Conservation (phyloP, 2,888 invertebrate genomes). For the Chymomyza amoena region DNA sequence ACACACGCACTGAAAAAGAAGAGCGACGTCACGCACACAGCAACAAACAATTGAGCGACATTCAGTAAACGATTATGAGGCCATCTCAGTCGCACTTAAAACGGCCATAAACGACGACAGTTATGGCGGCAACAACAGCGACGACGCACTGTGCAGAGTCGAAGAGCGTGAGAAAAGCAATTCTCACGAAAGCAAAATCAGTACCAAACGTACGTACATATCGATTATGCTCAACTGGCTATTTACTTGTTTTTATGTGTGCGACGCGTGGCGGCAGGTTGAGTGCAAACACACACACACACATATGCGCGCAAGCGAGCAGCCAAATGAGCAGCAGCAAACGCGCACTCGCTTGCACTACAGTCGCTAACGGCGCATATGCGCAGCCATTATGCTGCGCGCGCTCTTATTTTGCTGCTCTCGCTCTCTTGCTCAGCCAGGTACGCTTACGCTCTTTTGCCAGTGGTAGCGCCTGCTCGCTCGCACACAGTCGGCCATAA, state of each 20-base stretch:
- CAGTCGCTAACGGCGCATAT: constrained; percentile 8
- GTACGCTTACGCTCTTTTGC: no score
- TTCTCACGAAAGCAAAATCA: constrained; percentile 68
- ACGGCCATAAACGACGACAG: constrained; percentile 77
- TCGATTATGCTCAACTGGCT: constrained; percentile 73
- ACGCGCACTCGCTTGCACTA: background rate
- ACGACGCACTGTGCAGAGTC: constrained; percentile 47
- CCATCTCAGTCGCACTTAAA: constrained; percentile 79
- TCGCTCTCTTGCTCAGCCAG: constrained; percentile 25
- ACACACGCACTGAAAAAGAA: constrained; percentile 15
- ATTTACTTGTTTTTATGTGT: constrained; percentile 69
- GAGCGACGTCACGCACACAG: constrained; percentile 35
- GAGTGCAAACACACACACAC: background rate
- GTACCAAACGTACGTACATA: constrained; percentile 40
- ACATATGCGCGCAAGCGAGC: background rate
- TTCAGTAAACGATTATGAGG: constrained; percentile 78
- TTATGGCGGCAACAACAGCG: constrained; percentile 63
- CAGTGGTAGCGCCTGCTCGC: constrained; percentile 39
- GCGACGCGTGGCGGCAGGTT: constrained; percentile 66
- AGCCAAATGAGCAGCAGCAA: background rate
- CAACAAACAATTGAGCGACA: constrained; percentile 69
- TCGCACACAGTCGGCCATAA: constrained; percentile 39
- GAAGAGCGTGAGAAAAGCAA: constrained; percentile 73
- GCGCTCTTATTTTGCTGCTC: constrained; percentile 40
- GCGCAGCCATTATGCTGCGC: constrained; percentile 64